Evolutionary conservation across 2,888 invertebrate species (phyloP), one percentile per base, ranked within the genome.

Genomic region (Zygogramma bicolorata): DNA sequence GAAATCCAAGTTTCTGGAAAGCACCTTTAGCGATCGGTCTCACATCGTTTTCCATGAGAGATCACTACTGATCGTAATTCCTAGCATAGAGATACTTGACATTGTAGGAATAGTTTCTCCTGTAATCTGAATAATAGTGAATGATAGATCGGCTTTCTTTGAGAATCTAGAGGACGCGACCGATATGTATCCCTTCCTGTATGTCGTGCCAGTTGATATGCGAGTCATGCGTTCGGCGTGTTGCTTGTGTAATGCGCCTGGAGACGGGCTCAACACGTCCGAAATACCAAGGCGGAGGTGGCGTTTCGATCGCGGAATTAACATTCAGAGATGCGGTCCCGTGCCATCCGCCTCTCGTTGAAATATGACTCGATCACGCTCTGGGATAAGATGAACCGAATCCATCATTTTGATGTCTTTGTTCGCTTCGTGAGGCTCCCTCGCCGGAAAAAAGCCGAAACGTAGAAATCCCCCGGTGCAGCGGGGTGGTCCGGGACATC

Each of bases 331-430:
- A 84, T 84, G 85, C 84, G 84, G 83, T 82, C 84, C 81, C 82
- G 84, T 84, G 84, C 84, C 84, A 82, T 84, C 83, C 85, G 82
- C 81, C 81, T 77, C 75, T 82, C 81, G 82, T 85, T 87, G 87
- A 87, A 87, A 88, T 88, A 87, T 87, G 86, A 86, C 87, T 87
- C 87, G 87, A 87, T 87, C 87, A 87, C 87, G 87, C 87, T 86
- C 85, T 83, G 85, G 86, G 86, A 87, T 86, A 86, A 87, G 87
- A 88, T 87, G 88, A 87, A 87, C 86, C 85, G 84, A 85, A 88
- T 88, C 85, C 86, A 88, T 88, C 87, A 88, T 88, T 85, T 87
- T 88, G 87, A 87, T 88, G 87, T 87, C 88, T 88, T 87, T 87
- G 87, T 88, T 88, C 87, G 85, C 84, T 84, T 85, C 78, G 82